Evolutionary conservation across 2,797 vertebrate genomes (phyloP), one percentile per base, ranked within the genome.

Genomic region (Ambastaia sidthimunki): DNA sequence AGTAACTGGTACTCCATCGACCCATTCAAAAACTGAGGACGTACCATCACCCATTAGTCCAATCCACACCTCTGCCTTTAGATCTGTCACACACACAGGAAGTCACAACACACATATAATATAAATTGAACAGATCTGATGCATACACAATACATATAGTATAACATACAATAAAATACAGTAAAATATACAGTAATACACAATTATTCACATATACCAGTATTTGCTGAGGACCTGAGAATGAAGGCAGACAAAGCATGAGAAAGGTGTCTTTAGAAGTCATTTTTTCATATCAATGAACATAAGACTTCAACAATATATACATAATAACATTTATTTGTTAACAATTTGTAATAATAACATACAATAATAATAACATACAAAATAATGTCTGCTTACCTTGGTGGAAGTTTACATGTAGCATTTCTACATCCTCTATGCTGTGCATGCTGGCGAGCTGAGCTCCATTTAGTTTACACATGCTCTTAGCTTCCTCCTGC

Each of bases 361-460:
- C 34, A 37, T 37, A 5, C 48, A n/a, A n/a, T n/a, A 41, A 16
- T 41, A 31, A 31, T 2, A n/a, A 16, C 16, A 52, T 52, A 52
- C 10, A 52, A 18, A 41, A 16, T 41, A 31, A 31, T 2, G 18
- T n/a, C 21, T 48, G 18, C 65, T 3, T 75, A 83, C 83, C 77
- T 74, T n/a, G 4, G 18, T 74, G 52, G 10, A 83, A 77, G 55
- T 82, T 31, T 16, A 34, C 74, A 55, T 94, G 93, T 82, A 97
- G 83, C 88, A 97, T 88, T 84, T 97, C 97, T 1, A 96, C 91
- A 84, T 93, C 95, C 55, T 96, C 95, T 80, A 98, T 88, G 0
- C 95, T 95, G 88, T 96, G 96, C 41, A 98, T 72, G 89, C 95
- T 98, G 87, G 96, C 94, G 70, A 98, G 92, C 21, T 92, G 87